These are phyloP conservation scores for Hedya salicella DNA, from an alignment of 2,888 invertebrate species.

Conservation along the genomic window DNA sequence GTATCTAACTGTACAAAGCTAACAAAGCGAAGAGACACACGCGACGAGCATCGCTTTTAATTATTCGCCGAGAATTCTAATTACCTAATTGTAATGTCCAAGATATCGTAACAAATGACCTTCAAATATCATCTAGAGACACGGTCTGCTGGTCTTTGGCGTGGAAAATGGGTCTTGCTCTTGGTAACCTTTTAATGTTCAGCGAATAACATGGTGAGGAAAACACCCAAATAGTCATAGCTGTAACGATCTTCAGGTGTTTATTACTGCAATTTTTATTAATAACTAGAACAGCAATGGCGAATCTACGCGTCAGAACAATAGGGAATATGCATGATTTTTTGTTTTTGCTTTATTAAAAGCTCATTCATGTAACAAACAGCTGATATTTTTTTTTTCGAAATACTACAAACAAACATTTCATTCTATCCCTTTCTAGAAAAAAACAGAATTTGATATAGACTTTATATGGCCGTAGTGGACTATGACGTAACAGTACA, in stretches of 20 bases:
- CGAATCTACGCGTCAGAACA: no score
- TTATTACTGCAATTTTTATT: no score
- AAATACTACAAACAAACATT: no score
- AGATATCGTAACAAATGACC: conserved; percentile 11
- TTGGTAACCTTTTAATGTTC: neutral
- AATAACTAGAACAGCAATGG: no score
- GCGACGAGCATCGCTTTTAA: conserved; percentile 19
- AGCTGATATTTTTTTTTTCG: no score
- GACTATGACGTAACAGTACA: no score
- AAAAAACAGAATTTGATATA: no score
- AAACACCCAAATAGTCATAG: neutral
- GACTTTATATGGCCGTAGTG: no score
- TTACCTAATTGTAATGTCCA: conserved; percentile 26
- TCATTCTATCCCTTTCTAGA: no score
- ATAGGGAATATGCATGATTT: no score
- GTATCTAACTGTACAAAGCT: conserved; percentile 12
- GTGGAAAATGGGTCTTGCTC: conserved; percentile 1
- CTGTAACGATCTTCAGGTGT: neutral
- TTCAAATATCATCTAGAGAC: conserved; percentile 11
- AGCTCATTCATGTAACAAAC: no score
- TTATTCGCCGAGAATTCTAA: conserved; percentile 17
- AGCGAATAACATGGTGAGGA: neutral
- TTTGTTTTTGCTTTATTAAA: no score
- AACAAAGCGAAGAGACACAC: conserved; percentile 7
- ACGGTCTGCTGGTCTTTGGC: conserved; percentile 15